phyloP scores from a whole-genome alignment of 2,113 vertebrate species.

The Canis aureus region DNA sequence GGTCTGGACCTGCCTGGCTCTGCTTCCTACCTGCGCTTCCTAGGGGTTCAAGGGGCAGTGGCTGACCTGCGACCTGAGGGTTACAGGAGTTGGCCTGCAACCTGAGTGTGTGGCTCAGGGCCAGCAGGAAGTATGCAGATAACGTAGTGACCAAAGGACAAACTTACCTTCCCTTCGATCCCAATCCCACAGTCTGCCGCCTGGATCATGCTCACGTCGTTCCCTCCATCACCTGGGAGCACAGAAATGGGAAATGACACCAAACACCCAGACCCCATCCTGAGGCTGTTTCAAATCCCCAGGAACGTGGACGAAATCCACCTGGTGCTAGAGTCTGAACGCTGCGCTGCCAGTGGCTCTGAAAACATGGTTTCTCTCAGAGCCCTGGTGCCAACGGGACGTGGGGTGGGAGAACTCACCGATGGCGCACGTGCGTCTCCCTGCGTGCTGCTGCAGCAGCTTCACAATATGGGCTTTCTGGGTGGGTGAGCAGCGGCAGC shows the following conservation, averaged over 20 bases:
- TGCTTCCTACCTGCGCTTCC: not conserved
- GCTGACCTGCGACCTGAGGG: not conserved
- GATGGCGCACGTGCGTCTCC: conserved; percentile 95
- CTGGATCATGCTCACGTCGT: conserved; percentile 99
- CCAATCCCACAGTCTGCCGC: conserved; percentile 96
- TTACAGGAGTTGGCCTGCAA: too few species aligned
- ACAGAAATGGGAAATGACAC: conserved; percentile 10
- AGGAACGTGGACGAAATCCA: not conserved
- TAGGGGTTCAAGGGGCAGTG: not conserved
- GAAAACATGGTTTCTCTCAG: too few species aligned
- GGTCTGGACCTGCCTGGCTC: not conserved
- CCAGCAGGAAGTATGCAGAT: not conserved
- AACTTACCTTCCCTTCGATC: conserved; percentile 93
- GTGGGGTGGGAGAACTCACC: conserved; percentile 85
- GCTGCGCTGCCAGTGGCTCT: not conserved
- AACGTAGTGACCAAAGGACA: fast-evolving
- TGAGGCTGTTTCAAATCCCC: not conserved
- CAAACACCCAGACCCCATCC: not conserved
- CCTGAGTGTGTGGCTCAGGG: not conserved
- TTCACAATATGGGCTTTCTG: conserved; percentile 97
- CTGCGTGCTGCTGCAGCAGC: conserved; percentile 95
- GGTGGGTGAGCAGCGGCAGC: conserved; percentile 98
- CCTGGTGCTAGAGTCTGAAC: not conserved
- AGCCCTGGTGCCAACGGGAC: not conserved
- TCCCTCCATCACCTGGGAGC: conserved; percentile 96